phyloP scores from a whole-genome alignment of 2,113 vertebrate species.

The Danionella cerebrum region DNA sequence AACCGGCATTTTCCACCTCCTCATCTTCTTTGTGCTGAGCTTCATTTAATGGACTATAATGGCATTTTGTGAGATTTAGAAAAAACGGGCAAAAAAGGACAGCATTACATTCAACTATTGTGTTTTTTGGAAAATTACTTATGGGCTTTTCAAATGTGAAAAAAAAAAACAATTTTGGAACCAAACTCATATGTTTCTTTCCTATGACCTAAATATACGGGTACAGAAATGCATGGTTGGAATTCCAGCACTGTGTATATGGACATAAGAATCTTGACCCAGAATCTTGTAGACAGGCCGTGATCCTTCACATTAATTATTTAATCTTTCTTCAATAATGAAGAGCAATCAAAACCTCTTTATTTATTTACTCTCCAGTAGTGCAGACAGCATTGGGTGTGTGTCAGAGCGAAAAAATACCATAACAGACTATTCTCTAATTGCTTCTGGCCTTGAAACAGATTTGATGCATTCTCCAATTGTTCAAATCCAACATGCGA shows the following conservation, averaged over 20 bases:
- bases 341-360: not conserved
- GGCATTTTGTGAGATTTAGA: no score
- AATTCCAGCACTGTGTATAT: not conserved
- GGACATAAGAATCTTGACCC: not conserved
- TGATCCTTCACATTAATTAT: not conserved
- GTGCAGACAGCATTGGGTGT: not conserved
- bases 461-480: slow-evolving; percentile 7
- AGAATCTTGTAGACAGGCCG: not conserved
- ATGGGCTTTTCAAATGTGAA: no score
- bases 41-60: no score
- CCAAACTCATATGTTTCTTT: no score
- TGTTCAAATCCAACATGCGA: not conserved
- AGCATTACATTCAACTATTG: no score
- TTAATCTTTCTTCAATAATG: slow-evolving; percentile 7
- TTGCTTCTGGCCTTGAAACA: not conserved
- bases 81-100: no score
- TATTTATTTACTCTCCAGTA: not conserved
- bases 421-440: not conserved
- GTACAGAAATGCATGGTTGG: no score
- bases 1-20: no score
- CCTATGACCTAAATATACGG: no score
- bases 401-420: not conserved
- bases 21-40: no score
- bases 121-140: no score
- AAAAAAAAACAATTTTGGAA: no score